A percentile compares a stretch with the other conserved stretches of the same genome.
Conservation (phyloP, 2,888 invertebrate genomes). For the Polydrusus cervinus region DNA sequence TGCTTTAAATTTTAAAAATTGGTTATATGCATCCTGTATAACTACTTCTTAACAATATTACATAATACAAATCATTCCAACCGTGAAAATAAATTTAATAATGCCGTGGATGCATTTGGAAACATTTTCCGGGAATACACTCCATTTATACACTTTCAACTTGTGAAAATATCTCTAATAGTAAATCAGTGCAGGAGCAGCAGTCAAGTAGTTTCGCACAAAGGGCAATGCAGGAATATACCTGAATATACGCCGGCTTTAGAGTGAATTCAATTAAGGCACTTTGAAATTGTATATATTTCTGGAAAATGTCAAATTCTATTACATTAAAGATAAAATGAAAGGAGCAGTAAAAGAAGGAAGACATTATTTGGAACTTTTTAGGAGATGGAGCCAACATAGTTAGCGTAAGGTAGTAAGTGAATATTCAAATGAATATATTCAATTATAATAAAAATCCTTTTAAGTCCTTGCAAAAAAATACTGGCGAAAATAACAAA, state of each 20-base stretch:
- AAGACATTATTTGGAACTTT: too few species aligned
- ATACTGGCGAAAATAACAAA: too few species aligned
- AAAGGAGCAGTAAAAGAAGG: too few species aligned
- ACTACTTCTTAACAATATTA: too few species aligned
- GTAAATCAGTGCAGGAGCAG: constrained; percentile 15
- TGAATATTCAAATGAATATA: too few species aligned
- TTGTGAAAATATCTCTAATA: background rate
- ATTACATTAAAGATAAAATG: background rate
- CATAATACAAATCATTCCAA: background rate
- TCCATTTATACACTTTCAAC: constrained; percentile 4
- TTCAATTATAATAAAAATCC: too few species aligned
- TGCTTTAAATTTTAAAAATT: too few species aligned
- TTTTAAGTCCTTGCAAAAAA: too few species aligned
- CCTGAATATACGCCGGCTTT: background rate
- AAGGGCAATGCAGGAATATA: constrained; percentile 7
- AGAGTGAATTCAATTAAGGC: background rate
- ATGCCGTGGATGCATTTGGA: background rate
- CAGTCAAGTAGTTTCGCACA: constrained; percentile 13
- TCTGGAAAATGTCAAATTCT: background rate
- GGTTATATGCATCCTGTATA: too few species aligned
- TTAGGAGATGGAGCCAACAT: too few species aligned
- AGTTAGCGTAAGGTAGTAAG: too few species aligned
- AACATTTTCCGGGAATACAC: background rate
- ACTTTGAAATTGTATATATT: background rate
- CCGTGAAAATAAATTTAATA: background rate